phyloP scores from a whole-genome alignment of 1,140 invertebrate species.

The Dendrolimus kikuchii region DNA sequence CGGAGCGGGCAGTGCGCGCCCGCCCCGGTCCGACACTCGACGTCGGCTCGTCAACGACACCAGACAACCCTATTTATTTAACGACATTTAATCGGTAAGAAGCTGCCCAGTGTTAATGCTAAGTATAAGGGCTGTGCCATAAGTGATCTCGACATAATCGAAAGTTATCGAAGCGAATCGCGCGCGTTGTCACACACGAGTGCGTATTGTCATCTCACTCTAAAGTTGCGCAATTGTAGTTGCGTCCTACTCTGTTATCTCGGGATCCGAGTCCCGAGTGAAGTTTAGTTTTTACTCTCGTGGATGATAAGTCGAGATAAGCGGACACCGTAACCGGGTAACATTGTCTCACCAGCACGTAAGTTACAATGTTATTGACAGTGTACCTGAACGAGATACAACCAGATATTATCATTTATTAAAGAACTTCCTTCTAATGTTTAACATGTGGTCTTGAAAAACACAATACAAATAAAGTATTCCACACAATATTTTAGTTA shows the following conservation, averaged over 20 bases:
- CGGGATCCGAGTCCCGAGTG: slow-evolving; percentile 12
- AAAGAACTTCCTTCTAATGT: too few species aligned
- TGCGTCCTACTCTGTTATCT: slow-evolving; percentile 24
- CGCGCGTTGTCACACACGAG: slow-evolving; percentile 18
- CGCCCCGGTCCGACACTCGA: slow-evolving; percentile 67
- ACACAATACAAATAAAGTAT: too few species aligned
- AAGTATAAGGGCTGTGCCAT: slow-evolving; percentile 27
- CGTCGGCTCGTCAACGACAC: slow-evolving; percentile 67
- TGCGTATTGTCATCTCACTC: slow-evolving; percentile 31
- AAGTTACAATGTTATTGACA: slow-evolving; percentile 35
- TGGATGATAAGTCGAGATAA: slow-evolving; percentile 39
- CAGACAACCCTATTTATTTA: slow-evolving; percentile 51
- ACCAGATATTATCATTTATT: too few species aligned
- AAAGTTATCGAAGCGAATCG: slow-evolving; percentile 10
- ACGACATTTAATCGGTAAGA: slow-evolving; percentile 70
- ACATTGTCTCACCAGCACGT: slow-evolving; percentile 43
- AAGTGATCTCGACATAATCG: slow-evolving; percentile 16
- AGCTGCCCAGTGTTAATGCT: slow-evolving; percentile 29
- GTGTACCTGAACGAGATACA: slow-evolving; percentile 5
- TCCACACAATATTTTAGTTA: too few species aligned
- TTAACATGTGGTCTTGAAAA: too few species aligned
- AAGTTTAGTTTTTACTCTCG: slow-evolving; percentile 28
- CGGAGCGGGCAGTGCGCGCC: slow-evolving; percentile 56
- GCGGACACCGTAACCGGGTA: slow-evolving; percentile 32
- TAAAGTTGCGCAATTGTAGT: slow-evolving; percentile 41